These are phyloP conservation scores for Syndactyla subalaris DNA, from an alignment of 2,797 vertebrate species.

Conservation along the genomic window DNA sequence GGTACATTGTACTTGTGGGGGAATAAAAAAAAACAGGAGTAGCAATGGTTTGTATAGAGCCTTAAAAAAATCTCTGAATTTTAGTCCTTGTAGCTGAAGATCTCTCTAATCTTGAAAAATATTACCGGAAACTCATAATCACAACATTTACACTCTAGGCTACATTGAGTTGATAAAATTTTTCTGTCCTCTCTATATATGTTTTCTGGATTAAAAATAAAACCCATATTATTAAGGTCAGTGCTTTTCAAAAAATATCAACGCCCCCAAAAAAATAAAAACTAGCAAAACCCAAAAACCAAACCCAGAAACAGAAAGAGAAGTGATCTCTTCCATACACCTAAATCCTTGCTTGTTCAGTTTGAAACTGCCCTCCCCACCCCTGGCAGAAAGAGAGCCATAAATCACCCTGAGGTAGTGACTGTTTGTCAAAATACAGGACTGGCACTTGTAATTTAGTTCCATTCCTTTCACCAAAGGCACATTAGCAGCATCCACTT, in stretches of 20 bases:
- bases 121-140: neutral
- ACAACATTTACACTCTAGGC: neutral
- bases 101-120: neutral
- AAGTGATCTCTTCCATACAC: slow-evolving; percentile 20
- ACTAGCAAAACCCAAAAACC: neutral
- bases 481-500: slow-evolving; percentile 24
- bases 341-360: slow-evolving; percentile 33
- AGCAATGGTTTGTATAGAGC: neutral
- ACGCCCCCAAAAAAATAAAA: neutral
- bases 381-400: neutral
- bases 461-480: slow-evolving; percentile 50
- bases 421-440: slow-evolving; percentile 60
- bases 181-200: slow-evolving; percentile 19
- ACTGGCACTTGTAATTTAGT: slow-evolving; percentile 76
- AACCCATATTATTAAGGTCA: slow-evolving; percentile 5
- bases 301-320: neutral
- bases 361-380: neutral
- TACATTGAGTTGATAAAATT: neutral
- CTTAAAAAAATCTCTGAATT: neutral
- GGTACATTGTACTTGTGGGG: neutral
- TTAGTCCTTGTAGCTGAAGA: neutral
- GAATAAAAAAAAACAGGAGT: neutral
- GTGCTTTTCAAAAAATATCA: slow-evolving; percentile 27
- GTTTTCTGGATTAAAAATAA: slow-evolving; percentile 55
- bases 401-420: slow-evolving; percentile 75